Percentiles rank a stretch among this genome's conserved stretches.
Evolutionary conservation across 2,113 vertebrate species (phyloP).

Genomic region (Charina bottae): DNA sequence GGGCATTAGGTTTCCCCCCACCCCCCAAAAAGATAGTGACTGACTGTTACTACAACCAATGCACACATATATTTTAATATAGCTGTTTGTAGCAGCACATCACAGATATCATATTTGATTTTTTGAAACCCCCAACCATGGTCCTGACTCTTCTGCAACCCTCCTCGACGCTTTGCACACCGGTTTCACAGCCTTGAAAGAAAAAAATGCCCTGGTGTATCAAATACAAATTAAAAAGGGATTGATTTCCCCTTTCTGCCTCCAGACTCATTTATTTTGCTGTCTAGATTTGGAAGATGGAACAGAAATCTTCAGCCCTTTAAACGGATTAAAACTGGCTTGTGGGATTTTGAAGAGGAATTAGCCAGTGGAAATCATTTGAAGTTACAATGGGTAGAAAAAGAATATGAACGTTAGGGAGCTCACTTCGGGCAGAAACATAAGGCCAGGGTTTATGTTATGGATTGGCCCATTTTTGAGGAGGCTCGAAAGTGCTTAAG

Average conservation of each 20-base stretch:
- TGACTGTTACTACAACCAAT: too few relatives aligned
- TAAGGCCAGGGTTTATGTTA: neutral
- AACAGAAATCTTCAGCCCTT: conserved; percentile 62
- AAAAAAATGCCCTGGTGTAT: conserved; percentile 3
- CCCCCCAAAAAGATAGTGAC: too few relatives aligned
- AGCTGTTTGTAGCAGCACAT: neutral
- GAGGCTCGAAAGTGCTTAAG: neutral
- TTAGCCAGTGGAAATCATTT: conserved; percentile 37
- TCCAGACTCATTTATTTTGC: conserved; percentile 37
- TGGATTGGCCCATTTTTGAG: neutral
- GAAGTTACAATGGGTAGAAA: neutral
- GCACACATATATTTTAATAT: neutral
- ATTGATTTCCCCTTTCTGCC: neutral
- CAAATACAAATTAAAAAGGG: conserved; percentile 28
- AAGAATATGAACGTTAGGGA: accelerated
- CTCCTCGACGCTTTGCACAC: conserved; percentile 39
- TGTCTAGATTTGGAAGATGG: conserved; percentile 46
- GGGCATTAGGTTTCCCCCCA: too few relatives aligned
- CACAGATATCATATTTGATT: too few relatives aligned
- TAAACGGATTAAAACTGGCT: conserved; percentile 57
- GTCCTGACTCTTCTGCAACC: neutral
- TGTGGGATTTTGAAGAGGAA: conserved; percentile 45
- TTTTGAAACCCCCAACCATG: neutral
- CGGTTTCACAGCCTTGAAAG: conserved; percentile 23
- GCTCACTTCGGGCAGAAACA: neutral